Base-by-base conservation (phyloP, 1,140 invertebrate species). In the Drosophila lini region DNA sequence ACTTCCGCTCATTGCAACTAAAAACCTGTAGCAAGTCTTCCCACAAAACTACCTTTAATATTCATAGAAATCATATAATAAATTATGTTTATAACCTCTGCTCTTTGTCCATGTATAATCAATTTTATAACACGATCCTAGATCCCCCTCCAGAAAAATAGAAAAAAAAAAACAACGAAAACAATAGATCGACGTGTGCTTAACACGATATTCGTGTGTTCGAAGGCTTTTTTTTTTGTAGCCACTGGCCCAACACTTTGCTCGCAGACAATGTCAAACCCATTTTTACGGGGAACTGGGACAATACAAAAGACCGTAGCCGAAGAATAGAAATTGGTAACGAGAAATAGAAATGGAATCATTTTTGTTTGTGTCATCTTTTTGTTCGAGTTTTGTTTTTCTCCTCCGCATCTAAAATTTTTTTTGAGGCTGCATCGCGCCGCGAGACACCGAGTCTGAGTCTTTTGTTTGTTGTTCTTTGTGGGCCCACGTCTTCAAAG, bases 131-230 rank as follows among this genome's bases (percentile, higher is more conserved):
- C 78, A 81, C 67, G 70, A 81, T 85, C 70, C 78, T 73, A 53
- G 55, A 55, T 52, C 19, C 53, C 70, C 69, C 28, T 22, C 6
- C 50, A 13, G 3, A 22, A 19, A 11, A 34, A 1, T 25, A 25
- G 25, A 31, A 10, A 41, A 52, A 9, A n/a, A 5, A 41, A n/a
- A 48, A 53, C 11, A 13, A 13, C 13, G 34, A 55, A 68, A 45
- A 86, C 82, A 88, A 88, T 77, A 86, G 83, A 86, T 77, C 83
- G 50, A 88, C 77, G 80, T 88, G 83, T 67, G 73, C 67, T 83
- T 81, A 81, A 67, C 64, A 65, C 68, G 74, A 85, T 85, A 73
- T 81, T 79, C 68, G 60, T 60, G 50, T 53, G 50, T 42, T 38
- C 44, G 73, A 53, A 52, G 44, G 45, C 53, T 59, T 76, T 74